Evolutionary conservation across 2,888 invertebrate genomes (phyloP).

Genomic region (Cheilosia variabilis): DNA sequence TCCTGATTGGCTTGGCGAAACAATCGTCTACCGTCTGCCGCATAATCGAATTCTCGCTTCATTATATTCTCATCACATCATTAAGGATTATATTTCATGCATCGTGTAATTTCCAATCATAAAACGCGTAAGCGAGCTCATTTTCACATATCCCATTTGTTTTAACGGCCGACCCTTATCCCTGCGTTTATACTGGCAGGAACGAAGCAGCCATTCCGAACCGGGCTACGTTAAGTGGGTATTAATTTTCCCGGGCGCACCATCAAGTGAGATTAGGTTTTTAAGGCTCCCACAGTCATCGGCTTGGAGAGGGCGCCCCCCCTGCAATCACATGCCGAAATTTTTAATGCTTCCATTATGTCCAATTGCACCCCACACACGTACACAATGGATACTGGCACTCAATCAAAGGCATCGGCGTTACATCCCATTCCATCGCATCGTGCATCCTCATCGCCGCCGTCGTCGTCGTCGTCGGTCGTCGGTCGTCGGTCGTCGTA

Average conservation of each 20-base stretch:
- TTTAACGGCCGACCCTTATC: constrained; percentile 54
- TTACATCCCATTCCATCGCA: constrained; percentile 2
- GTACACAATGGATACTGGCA: background rate
- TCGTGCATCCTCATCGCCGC: background rate
- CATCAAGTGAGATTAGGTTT: constrained; percentile 68
- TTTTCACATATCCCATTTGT: constrained; percentile 63
- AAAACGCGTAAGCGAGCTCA: constrained; percentile 43
- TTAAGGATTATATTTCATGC: constrained; percentile 65
- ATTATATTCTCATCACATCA: constrained; percentile 38
- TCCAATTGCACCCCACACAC: constrained; percentile 56
- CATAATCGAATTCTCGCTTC: constrained; percentile 5
- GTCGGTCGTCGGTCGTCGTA: background rate
- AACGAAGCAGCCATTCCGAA: background rate
- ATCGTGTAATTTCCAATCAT: constrained; percentile 57
- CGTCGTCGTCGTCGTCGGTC: too few relatives aligned
- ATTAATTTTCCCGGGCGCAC: constrained; percentile 61
- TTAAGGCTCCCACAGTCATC: constrained; percentile 12
- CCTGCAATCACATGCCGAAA: constrained; percentile 64
- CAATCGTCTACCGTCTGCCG: too few relatives aligned
- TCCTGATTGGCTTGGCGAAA: too few relatives aligned
- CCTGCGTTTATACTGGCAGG: constrained; percentile 14
- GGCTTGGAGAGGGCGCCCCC: background rate
- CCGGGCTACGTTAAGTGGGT: constrained; percentile 59
- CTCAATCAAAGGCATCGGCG: constrained; percentile 43
- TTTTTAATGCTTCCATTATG: constrained; percentile 67